Evolutionary conservation across 2,888 invertebrate genomes (phyloP), one percentile per base, ranked within the genome.

Genomic region (Pseudococcus jackbeardsleyi): DNA sequence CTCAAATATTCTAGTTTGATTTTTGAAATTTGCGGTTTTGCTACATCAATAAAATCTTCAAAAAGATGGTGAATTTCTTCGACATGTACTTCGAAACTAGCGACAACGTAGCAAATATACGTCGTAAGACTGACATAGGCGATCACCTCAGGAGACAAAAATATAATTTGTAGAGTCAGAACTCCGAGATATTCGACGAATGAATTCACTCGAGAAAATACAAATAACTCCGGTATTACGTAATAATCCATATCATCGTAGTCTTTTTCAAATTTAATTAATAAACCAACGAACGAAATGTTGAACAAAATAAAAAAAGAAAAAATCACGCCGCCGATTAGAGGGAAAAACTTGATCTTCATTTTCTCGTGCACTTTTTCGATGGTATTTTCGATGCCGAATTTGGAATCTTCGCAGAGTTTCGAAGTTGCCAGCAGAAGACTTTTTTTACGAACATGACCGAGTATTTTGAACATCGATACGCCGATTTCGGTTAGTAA

Each of bases 231-330:
- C 8, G 77, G 77, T 42, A 77, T 39, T 17, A 77, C 42, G 39
- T 77, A 77, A 17, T 26, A 77, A 77, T 77, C 77, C 77, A 42
- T 33, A 39, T 77, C 77, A 77, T 42, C 8, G n/a, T 77, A 77
- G 39, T 77, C 77, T 33, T 26, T 77, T 39, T 39, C 77, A 1
- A n/a, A 39, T 77, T 77, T 3, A 0, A 26, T 17, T 11, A 77
- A 7, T 7, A 77, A 77, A 42, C n/a, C 2, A n/a, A 77, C 1
- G n/a, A 77, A 77, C 39, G 77, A 42, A 0, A 77, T 15, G 15
- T n/a, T 77, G 8, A 77, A 77, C 5, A 77, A 39, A 77, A 33
- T 26, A 17, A 77, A 15, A 77, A 39, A 77, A 5, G 77, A 42
- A 39, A 77, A 1, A 0, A 42, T 7, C 12, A 42, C 77, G 42